These are phyloP conservation scores for Aeoliscus strigatus DNA, from an alignment of 2,797 vertebrate genomes.

Conservation along the genomic window DNA sequence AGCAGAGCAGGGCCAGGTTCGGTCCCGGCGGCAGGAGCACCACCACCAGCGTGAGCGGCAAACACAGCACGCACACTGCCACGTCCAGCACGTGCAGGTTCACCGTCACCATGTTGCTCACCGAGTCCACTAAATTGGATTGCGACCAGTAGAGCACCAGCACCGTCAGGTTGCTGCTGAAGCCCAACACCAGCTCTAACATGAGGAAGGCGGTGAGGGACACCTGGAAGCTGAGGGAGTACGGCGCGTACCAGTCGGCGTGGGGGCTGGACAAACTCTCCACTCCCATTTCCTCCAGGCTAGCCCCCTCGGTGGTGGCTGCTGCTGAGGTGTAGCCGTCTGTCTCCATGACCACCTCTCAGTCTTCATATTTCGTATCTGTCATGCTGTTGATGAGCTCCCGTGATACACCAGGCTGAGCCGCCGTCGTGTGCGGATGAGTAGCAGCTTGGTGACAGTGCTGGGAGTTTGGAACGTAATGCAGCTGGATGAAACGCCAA, in stretches of 20 bases:
- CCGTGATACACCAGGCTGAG: slow-evolving; percentile 54
- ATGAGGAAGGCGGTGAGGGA: slow-evolving; percentile 75
- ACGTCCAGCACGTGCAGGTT: slow-evolving; percentile 80
- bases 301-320: slow-evolving; percentile 49
- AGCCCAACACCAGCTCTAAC: slow-evolving; percentile 76
- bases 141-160: slow-evolving; percentile 80
- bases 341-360: slow-evolving; percentile 66
- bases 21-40: slow-evolving; percentile 72
- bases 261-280: slow-evolving; percentile 16
- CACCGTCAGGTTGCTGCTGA: slow-evolving; percentile 79
- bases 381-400: slow-evolving; percentile 41
- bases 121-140: slow-evolving; percentile 80
- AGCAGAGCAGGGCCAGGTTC: slow-evolving; percentile 72
- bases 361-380: slow-evolving; percentile 49
- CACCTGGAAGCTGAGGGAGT: slow-evolving; percentile 79
- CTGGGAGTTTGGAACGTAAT: slow-evolving; percentile 53
- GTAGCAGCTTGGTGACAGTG: slow-evolving; percentile 41
- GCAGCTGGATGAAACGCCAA: slow-evolving; percentile 50
- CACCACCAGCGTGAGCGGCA: slow-evolving; percentile 74
- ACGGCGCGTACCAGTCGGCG: slow-evolving; percentile 44
- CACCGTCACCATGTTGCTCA: slow-evolving; percentile 82
- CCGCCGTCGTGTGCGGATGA: slow-evolving; percentile 54
- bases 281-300: slow-evolving; percentile 29
- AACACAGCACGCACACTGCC: slow-evolving; percentile 73
- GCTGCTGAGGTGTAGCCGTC: slow-evolving; percentile 55